Evolutionary conservation across 2,888 invertebrate genomes (phyloP).

Genomic region (Mythimna albipuncta): DNA sequence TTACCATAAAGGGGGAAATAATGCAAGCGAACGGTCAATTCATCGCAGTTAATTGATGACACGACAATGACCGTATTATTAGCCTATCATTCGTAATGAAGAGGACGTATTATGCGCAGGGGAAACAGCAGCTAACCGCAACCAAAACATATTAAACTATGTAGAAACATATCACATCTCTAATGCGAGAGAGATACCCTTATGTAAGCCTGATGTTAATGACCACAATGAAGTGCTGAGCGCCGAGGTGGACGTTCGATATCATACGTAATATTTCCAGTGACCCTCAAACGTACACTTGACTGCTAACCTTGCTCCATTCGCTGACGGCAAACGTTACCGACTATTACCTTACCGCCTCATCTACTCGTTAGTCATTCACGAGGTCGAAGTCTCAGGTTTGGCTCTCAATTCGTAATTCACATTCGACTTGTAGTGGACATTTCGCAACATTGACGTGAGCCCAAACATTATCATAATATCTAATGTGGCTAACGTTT

Average conservation of each 20-base stretch:
- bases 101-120: constrained; percentile 44
- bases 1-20: constrained; percentile 71
- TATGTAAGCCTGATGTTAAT: constrained; percentile 46
- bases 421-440: constrained; percentile 64
- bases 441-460: constrained; percentile 70
- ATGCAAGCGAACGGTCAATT: constrained; percentile 68
- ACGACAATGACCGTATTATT: constrained; percentile 78
- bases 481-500: constrained; percentile 39
- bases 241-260: constrained; percentile 62
- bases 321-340: constrained; percentile 73
- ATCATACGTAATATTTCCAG: constrained; percentile 73
- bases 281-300: constrained; percentile 78
- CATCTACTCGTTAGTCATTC: constrained; percentile 76
- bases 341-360: constrained; percentile 75
- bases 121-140: constrained; percentile 36
- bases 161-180: constrained; percentile 24
- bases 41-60: constrained; percentile 77
- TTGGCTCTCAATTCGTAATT: constrained; percentile 79
- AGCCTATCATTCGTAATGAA: constrained; percentile 56
- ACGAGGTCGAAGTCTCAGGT: constrained; percentile 76
- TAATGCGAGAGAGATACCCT: constrained; percentile 32
- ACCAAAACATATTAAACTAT: constrained; percentile 33
- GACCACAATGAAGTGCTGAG: constrained; percentile 39
- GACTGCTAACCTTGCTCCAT: constrained; percentile 80
- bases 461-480: constrained; percentile 38